These are phyloP conservation scores for Rachycentron canadum DNA, from an alignment of 2,797 vertebrate species.

Conservation along the genomic window DNA sequence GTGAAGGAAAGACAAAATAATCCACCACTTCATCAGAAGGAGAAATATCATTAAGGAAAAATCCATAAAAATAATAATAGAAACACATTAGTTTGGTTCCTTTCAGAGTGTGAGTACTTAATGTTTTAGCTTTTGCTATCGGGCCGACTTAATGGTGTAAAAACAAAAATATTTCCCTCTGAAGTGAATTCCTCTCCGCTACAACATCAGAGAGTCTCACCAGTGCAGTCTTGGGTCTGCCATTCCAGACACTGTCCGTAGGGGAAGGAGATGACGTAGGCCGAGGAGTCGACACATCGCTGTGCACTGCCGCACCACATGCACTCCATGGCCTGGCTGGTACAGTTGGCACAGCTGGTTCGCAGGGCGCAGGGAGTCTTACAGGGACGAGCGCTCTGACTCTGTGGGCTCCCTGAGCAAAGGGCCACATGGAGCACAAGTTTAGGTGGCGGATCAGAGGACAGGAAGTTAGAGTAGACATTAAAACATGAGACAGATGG, in stretches of 20 bases:
- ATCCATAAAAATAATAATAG: too few relatives aligned
- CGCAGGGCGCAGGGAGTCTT: constrained; percentile 92
- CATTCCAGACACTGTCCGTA: constrained; percentile 98
- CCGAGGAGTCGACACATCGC: constrained; percentile 94
- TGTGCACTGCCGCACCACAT: constrained; percentile 96
- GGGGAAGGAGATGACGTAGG: constrained; percentile 96
- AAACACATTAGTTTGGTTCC: too few relatives aligned
- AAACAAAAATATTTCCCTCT: neutral
- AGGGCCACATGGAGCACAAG: accelerated
- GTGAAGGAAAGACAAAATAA: neutral
- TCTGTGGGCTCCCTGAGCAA: constrained; percentile 61
- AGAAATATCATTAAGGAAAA: neutral
- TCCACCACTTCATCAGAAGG: neutral
- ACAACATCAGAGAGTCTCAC: constrained; percentile 42
- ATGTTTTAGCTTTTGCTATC: too few relatives aligned
- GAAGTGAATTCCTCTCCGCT: neutral
- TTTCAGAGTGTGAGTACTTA: too few relatives aligned
- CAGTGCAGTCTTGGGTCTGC: constrained; percentile 87
- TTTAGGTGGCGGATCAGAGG: neutral
- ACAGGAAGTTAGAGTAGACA: neutral
- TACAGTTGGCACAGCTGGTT: constrained; percentile 92
- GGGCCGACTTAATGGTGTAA: neutral
- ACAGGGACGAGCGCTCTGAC: constrained; percentile 89
- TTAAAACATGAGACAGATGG: neutral
- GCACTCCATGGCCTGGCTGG: constrained; percentile 94